Evolutionary conservation across 2,888 invertebrate species (phyloP).

Genomic region (Zygothrica quintamaculata): DNA sequence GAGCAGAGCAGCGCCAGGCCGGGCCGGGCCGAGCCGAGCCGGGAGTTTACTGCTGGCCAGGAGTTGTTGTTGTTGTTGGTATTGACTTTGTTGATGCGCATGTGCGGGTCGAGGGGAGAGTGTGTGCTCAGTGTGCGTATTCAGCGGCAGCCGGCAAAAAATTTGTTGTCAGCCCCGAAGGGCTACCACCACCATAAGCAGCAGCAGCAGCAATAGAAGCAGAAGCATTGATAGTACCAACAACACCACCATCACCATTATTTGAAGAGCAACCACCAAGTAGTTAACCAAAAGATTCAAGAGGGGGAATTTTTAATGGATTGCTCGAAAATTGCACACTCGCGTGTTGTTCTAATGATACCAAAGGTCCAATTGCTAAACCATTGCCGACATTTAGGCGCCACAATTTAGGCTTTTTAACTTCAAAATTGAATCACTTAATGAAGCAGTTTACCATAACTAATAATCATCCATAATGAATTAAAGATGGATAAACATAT

Average conservation of each 20-base stretch:
- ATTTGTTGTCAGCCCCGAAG: conserved; percentile 37
- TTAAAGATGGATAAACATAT: no score
- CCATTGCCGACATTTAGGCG: conserved; percentile 56
- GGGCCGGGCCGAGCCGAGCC: conserved; percentile 1
- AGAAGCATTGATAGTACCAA: conserved; percentile 27
- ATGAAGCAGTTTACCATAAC: not conserved
- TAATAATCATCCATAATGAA: no score
- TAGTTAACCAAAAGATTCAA: not conserved
- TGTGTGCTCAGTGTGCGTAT: conserved; percentile 58
- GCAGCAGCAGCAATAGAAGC: conserved; percentile 9
- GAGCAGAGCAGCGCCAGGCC: not conserved
- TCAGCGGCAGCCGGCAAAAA: conserved; percentile 73
- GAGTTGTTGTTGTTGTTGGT: not conserved
- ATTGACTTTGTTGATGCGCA: not conserved
- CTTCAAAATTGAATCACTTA: not conserved
- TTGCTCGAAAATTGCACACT: conserved; percentile 47
- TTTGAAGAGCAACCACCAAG: conserved; percentile 39
- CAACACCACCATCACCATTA: not conserved
- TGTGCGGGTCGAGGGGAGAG: not conserved
- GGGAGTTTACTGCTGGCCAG: conserved; percentile 31
- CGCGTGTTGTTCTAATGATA: conserved; percentile 39
- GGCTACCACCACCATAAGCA: conserved; percentile 35
- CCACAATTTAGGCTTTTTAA: conserved; percentile 34
- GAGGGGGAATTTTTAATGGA: conserved; percentile 35
- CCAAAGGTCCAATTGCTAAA: conserved; percentile 7